Evolutionary conservation across 1,140 invertebrate species (phyloP), one percentile per base, ranked within the genome.

Genomic region (Mylabris phalerata): DNA sequence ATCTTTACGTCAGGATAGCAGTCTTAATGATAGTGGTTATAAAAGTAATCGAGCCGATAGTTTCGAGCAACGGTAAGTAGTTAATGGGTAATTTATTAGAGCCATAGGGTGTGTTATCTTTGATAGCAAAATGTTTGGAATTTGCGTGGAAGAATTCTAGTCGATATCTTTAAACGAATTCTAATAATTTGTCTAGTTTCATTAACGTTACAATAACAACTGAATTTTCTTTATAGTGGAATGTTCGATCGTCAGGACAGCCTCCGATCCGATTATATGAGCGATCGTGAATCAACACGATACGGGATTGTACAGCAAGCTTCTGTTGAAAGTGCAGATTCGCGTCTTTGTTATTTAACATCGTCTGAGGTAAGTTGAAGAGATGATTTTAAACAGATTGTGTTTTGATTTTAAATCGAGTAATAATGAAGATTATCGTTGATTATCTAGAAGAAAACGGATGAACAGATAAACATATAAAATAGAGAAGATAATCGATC

Each of bases 281-380:
- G 90, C 68, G 92, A 93, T 74, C 82, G 90, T 54, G 90, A 93
- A 68, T 84, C 87, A 19, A 77, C 79, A 60, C 84, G 90, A 58
- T 92, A 92, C 75, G 86, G 87, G 61, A 92, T 93, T 73, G 88
- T 92, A 64, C 90, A 93, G 75, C 92, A 95, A 75, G 90, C 91
- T 42, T 95, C 92, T 50, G 85, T 95, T 48, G 92, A 95, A 71
- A 94, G 92, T 76, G 92, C 91, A 11, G 92, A 95, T 79, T 94
- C 92, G 50, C 82, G 90, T 64, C 85, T 94, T 54, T 94, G 91
- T 77, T 95, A 95, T 79, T 81, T 95, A 71, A 95, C 92, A 61
- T 95, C 92, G 51, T 95, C 92, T 63, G 92, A 95, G 90, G 92
- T 95, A 80, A 90, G 90, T 83, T 3, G 41, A 42, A 42, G 10